phyloP scores from a whole-genome alignment of 2,113 vertebrate genomes.

The Thamnophis sirtalis region DNA sequence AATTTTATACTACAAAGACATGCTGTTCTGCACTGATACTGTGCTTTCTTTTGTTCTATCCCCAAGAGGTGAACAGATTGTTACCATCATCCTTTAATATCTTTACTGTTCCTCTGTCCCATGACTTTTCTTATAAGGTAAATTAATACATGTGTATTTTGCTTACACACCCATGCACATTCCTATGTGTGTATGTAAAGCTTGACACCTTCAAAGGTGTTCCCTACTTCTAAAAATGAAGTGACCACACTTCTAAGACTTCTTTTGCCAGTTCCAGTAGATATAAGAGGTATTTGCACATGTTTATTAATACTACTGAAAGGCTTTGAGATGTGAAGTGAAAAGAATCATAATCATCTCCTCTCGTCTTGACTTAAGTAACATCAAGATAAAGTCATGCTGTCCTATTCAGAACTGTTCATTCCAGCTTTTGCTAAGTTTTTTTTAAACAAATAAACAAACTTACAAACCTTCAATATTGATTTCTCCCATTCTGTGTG shows the following conservation, averaged over 20 bases:
- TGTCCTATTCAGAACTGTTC: background rate
- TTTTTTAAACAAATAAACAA: background rate
- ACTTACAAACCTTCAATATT: background rate
- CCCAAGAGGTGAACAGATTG: background rate
- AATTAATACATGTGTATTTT: background rate
- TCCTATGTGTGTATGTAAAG: background rate
- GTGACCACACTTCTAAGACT: background rate
- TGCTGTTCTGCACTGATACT: background rate
- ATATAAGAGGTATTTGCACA: background rate
- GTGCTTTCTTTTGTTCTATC: background rate
- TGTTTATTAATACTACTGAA: background rate
- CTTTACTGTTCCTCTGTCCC: background rate
- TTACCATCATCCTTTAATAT: too few species aligned
- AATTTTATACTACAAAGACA: background rate
- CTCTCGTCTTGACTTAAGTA: background rate
- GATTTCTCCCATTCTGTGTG: background rate
- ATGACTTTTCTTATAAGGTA: background rate
- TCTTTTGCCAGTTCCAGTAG: background rate
- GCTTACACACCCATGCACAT: background rate
- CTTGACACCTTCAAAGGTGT: background rate
- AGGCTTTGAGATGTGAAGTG: background rate
- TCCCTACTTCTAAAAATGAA: background rate
- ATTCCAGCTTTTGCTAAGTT: background rate
- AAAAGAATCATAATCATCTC: background rate
- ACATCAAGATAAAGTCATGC: background rate